Base-by-base conservation (phyloP, 2,797 vertebrate species). In the Neostethus bicornis region DNA sequence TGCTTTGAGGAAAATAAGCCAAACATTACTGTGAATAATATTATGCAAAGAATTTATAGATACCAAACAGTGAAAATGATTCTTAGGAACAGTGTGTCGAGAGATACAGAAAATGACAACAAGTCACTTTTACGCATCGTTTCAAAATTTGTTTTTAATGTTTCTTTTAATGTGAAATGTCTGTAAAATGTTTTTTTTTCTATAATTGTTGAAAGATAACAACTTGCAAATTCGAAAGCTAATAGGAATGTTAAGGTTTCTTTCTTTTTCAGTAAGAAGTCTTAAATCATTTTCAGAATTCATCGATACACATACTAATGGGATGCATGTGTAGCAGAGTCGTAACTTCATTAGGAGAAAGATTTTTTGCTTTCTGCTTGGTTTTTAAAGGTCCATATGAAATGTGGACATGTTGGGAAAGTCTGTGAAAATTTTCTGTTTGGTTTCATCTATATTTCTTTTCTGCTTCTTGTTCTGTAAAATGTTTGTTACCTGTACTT, bases 11-110 rank as follows among this genome's bases (percentile, higher is more conserved):
- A 85, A 81, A 66, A 70, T 10, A 80, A 86, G 79, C 78, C 81
- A 83, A 83, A 81, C 46, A 29, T 41, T 56, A 77, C 79, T 85
- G 85, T 85, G 82, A 85, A 84, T 66, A 41, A 58, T 35, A 59
- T 16, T 10, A 60, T 68, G 65, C 61, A 48, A 64, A 61, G 35
- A 61, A 34, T 34, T 50, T 13, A 16, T 37, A 11, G 31, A 45
- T 42, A 4, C 42, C 20, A 29, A 37, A 43, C 41, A 20, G 39
- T n/a, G 38, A 23, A 11, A 51, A 26, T 9, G 24, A 51, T 63
- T 51, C 25, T 57, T 35, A 68, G 31, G 73, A 41, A 59, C 39
- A 51, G 56, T 54, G 61, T 46, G 48, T 44, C 69, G 45, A 76
- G 34, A 52, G 50, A 61, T 60, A 62, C 39, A 71, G 17, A 66